Evolutionary conservation across 2,113 vertebrate species (phyloP).

Genomic region (Gymnorhina tibicen): DNA sequence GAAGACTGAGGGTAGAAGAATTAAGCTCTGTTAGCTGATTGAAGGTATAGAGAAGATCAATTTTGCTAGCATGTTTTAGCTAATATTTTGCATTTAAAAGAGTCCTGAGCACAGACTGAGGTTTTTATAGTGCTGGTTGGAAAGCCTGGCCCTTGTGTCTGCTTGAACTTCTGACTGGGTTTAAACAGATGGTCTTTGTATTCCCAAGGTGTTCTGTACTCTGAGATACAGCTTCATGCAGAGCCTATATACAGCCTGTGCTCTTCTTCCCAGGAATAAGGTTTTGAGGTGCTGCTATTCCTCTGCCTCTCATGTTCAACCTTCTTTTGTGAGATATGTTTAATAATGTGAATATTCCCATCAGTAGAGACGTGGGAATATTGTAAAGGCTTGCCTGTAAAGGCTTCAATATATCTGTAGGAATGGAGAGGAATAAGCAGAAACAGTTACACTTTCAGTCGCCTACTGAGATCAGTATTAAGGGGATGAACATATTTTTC

Average conservation of each 20-base stretch:
- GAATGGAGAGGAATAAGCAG: background rate
- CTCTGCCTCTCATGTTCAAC: background rate
- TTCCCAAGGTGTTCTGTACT: background rate
- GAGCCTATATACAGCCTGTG: background rate
- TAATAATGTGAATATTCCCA: background rate
- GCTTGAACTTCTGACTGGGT: background rate
- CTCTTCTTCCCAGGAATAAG: background rate
- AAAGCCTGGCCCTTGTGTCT: background rate
- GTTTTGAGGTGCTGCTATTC: background rate
- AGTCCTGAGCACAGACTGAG: background rate
- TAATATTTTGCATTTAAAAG: background rate
- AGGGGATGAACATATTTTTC: background rate
- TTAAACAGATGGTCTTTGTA: background rate
- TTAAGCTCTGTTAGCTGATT: background rate
- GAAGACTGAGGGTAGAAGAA: background rate
- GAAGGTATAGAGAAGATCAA: background rate
- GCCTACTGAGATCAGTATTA: background rate
- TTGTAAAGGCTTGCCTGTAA: background rate
- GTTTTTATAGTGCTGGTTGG: background rate
- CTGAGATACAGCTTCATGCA: background rate
- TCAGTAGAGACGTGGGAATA: background rate
- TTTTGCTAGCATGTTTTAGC: background rate
- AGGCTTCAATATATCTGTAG: background rate
- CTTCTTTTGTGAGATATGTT: background rate
- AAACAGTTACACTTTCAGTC: background rate